phyloP scores from a whole-genome alignment of 2,113 vertebrate genomes.

The Etheostoma cragini region DNA sequence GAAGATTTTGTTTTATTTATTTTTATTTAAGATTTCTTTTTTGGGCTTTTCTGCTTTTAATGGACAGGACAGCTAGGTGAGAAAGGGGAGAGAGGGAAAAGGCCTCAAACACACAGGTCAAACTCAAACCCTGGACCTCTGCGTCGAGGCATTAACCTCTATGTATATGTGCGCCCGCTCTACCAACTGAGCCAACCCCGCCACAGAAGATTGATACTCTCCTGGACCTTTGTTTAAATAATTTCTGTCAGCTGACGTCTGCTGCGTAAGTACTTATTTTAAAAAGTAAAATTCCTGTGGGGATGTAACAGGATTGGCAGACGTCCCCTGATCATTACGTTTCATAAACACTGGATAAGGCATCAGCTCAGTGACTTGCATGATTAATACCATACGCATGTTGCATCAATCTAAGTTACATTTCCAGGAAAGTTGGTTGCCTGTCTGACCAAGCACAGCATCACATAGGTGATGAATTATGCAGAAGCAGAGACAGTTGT shows the following conservation, averaged over 20 bases:
- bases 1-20: background rate
- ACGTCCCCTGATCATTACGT: conserved; percentile 39
- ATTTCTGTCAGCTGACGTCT: background rate
- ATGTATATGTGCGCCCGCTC: no score
- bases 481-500: conserved; percentile 40
- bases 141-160: no score
- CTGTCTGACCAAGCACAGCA: conserved; percentile 69
- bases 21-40: no score
- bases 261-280: background rate
- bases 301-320: conserved; percentile 18
- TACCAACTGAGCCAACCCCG: no score
- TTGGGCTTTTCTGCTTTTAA: no score
- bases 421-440: conserved; percentile 59
- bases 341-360: conserved; percentile 46
- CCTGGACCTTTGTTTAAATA: background rate
- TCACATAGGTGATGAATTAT: conserved; percentile 72
- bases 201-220: background rate
- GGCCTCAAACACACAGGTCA: no score
- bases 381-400: conserved; percentile 47
- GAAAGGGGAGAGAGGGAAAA: no score
- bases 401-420: conserved; percentile 60
- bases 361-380: conserved; percentile 55
- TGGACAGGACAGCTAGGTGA: no score
- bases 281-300: conserved; percentile 11
- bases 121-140: no score